These are phyloP conservation scores for Panurus biarmicus DNA, from an alignment of 2,113 vertebrate species.

Conservation along the genomic window DNA sequence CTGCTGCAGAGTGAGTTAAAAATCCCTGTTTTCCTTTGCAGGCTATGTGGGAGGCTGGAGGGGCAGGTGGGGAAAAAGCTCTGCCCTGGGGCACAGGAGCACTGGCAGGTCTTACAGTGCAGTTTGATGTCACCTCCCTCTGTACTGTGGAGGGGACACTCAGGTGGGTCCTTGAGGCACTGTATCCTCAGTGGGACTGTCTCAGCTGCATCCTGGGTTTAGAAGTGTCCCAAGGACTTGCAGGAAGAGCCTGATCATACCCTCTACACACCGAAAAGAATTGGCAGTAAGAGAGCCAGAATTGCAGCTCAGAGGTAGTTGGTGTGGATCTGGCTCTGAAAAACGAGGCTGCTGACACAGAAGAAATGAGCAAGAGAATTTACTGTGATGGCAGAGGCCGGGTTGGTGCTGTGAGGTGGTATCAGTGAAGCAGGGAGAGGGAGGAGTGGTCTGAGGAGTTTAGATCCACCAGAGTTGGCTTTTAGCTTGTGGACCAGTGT, in stretches of 20 bases:
- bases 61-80: neutral
- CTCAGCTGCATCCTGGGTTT: neutral
- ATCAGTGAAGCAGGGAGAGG: neutral
- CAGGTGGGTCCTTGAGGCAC: neutral
- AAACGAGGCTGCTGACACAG: neutral
- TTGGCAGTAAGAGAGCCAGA: neutral
- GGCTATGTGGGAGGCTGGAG: neutral
- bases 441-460: neutral
- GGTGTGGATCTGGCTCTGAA: neutral
- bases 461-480: neutral
- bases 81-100: neutral
- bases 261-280: accelerated
- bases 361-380: neutral
- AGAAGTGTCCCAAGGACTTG: neutral
- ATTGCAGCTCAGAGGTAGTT: neutral
- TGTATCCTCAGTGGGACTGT: neutral
- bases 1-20: slow-evolving; percentile 79
- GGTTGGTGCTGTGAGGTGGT: neutral
- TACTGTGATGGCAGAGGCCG: neutral
- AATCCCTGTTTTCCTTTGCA: neutral
- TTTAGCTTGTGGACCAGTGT: accelerated
- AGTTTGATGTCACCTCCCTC: neutral
- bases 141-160: neutral
- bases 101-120: neutral
- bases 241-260: neutral